These are phyloP conservation scores for Strongylocentrotus purpuratus DNA, from an alignment of 35 echinoderm and acorn worm genomes.

Conservation along the genomic window DNA sequence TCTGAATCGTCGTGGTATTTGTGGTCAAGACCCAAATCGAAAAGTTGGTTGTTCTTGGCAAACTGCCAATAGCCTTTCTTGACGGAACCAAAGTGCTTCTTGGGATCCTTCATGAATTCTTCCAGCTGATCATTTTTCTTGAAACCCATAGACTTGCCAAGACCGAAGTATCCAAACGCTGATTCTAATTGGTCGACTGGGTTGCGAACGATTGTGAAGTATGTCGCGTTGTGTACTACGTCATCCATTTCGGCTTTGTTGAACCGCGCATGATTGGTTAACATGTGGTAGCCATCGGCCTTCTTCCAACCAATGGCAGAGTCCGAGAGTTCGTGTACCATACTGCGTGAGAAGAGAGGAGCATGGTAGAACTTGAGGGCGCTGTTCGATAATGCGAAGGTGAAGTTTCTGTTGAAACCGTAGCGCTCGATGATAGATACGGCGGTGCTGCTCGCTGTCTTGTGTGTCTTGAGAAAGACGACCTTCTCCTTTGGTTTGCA, in stretches of 20 bases:
- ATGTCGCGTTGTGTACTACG: slow-evolving; percentile 59
- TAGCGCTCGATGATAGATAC: slow-evolving; percentile 72
- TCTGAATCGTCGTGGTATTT: slow-evolving; percentile 53
- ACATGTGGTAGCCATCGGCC: slow-evolving; percentile 45
- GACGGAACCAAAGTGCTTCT: slow-evolving; percentile 44
- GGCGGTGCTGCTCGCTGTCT: slow-evolving; percentile 79
- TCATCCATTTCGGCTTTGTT: slow-evolving; percentile 58
- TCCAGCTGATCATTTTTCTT: slow-evolving; percentile 32
- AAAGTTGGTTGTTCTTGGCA: slow-evolving; percentile 72
- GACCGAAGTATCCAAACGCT: slow-evolving; percentile 74
- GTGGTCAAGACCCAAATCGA: slow-evolving; percentile 72
- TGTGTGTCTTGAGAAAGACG: slow-evolving; percentile 84
- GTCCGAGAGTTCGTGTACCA: not conserved
- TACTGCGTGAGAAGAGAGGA: not conserved
- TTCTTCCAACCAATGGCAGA: not conserved
- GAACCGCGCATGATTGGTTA: slow-evolving; percentile 62
- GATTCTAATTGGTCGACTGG: slow-evolving; percentile 76
- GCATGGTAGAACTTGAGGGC: slow-evolving; percentile 46
- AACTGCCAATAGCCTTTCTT: slow-evolving; percentile 60
- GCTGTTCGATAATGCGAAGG: slow-evolving; percentile 46
- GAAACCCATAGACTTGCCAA: slow-evolving; percentile 21
- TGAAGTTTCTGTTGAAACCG: slow-evolving; percentile 63
- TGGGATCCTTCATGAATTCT: slow-evolving; percentile 62
- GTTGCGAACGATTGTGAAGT: slow-evolving; percentile 63
- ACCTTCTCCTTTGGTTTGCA: slow-evolving; percentile 34